Evolutionary conservation across 2,888 invertebrate genomes (phyloP).

Genomic region (Melanchra persicariae): DNA sequence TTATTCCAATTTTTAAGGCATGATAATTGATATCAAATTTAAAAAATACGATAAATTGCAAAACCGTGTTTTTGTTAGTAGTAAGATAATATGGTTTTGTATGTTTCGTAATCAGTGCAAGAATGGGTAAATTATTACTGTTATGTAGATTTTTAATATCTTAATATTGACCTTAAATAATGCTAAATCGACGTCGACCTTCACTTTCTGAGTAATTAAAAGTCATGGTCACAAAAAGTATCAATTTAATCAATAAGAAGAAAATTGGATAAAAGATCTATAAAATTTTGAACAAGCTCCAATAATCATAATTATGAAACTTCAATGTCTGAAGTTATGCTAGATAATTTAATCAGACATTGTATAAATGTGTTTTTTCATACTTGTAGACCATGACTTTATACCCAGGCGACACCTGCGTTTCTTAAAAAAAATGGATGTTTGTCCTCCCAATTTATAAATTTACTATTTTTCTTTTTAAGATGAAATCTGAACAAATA

Average conservation of each 20-base stretch:
- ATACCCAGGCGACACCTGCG: not conserved
- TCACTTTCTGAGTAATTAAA: conserved; percentile 19
- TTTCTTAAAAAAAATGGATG: conserved; percentile 13
- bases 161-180: conserved; percentile 39
- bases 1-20: not conserved
- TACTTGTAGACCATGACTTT: conserved; percentile 5
- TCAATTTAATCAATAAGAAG: not conserved
- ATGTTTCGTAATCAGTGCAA: conserved; percentile 42
- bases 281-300: not conserved
- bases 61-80: not conserved
- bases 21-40: not conserved
- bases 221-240: conserved; percentile 8
- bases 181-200: conserved; percentile 43
- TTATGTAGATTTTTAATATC: conserved; percentile 64
- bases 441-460: conserved; percentile 21
- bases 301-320: not conserved
- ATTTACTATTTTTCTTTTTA: conserved; percentile 45
- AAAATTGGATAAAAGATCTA: not conserved
- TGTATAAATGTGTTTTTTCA: not conserved
- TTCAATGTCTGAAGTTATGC: not conserved
- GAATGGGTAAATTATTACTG: conserved; percentile 46
- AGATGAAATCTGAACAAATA: conserved; percentile 54
- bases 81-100: not conserved
- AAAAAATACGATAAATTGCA: not conserved
- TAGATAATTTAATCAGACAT: no score